Base-by-base conservation (phyloP, 35 echinoderm and acorn worm species). In the Amphiura filiformis region DNA sequence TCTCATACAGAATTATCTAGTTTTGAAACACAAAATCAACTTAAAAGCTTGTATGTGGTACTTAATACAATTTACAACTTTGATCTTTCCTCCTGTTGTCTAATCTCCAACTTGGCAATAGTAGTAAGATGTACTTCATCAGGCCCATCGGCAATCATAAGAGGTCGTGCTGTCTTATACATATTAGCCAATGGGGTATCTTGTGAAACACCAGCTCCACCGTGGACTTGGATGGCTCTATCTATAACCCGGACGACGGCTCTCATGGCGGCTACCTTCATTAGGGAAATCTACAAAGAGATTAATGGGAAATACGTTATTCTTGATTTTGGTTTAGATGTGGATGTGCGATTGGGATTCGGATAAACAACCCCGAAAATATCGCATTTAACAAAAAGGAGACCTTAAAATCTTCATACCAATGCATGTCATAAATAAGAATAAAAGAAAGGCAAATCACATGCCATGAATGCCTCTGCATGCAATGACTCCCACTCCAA, bases 91-190 rank as follows among this genome's bases (percentile, higher is more conserved):
- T 88, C 52, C 65, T 97, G 95, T 0, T 88, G 70, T 47, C 86
- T 91, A 31, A 97, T 86, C 76, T 97, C 95, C 76, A 78, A 39
- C 37, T 84, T 57, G 49, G 88, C 95, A 22, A 97, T 79, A 11
- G 56, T 52, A 18, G 92, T 52, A 0, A 97, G 89, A 36, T 97
- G 95, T n/a, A 97, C 95, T 35, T 97, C 95, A 81, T 97, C 95
- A 12, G 95, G 95, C 13, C 95, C 92, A 89, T 97, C 95, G 23
- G 95, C 95, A 35, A 97, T 87, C 4, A 89, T 56, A 1, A 97
- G 88, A 38, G 56, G 39, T 38, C 95, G 80, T 18, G 92, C 92
- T 33, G 44, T 35, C 22, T 86, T 70, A 79, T 94, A 97, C 81
- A 94, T 91, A 18, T 38, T 57, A 39, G 89, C 79, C 37, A 97